A percentile compares a stretch with the other conserved stretches of the same genome.
phyloP scores from a whole-genome alignment of 2,797 vertebrate genomes.

The Cyprinella venusta region DNA sequence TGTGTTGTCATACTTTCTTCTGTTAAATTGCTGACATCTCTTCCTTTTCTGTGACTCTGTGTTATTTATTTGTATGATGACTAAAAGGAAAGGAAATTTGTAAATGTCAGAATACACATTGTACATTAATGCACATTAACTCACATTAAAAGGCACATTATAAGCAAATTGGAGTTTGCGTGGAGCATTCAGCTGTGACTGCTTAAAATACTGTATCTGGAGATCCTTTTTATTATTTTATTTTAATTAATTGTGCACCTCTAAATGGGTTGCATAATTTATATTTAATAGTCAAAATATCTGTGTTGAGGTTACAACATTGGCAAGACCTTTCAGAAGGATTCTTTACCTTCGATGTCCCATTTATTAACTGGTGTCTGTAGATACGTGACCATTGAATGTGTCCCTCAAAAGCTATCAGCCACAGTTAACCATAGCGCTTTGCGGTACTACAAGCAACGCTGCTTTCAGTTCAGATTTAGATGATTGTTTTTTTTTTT shows the following conservation, averaged over 20 bases:
- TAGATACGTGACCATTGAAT: constrained; percentile 53
- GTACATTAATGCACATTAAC: constrained; percentile 9
- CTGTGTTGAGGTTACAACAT: background rate
- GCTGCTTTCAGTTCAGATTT: constrained; percentile 66
- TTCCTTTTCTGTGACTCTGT: background rate
- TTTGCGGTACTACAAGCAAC: constrained; percentile 60
- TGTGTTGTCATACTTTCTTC: background rate
- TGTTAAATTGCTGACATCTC: background rate
- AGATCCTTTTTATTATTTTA: background rate
- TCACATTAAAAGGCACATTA: background rate
- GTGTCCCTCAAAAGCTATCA: constrained; percentile 63
- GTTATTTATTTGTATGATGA: background rate
- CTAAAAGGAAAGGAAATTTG: background rate
- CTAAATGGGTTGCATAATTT: constrained; percentile 5
- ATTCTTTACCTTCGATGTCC: constrained; percentile 39
- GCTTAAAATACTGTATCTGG: background rate
- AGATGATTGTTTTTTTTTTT: constrained; percentile 31
- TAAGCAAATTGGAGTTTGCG: background rate
- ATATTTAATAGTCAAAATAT: background rate
- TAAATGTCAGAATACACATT: constrained; percentile 5
- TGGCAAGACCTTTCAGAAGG: background rate
- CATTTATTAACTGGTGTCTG: constrained; percentile 73
- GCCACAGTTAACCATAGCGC: constrained; percentile 58
- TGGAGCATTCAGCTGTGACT: background rate
- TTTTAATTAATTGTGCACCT: background rate